Evolutionary conservation across 2,113 vertebrate species (phyloP).

Genomic region (Willisornis vidua): DNA sequence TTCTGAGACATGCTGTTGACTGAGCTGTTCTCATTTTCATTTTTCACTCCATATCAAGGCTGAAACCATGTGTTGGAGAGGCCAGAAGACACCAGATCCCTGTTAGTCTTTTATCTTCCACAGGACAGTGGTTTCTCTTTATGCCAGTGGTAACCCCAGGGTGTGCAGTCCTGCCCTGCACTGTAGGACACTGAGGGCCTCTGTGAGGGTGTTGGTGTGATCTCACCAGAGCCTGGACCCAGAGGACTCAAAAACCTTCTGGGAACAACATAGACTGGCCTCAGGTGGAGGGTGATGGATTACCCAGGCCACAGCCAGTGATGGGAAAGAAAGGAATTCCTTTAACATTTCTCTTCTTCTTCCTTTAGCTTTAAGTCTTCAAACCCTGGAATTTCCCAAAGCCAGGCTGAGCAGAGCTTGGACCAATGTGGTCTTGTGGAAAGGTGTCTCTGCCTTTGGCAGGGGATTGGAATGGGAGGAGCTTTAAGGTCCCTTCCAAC

Average conservation of each 20-base stretch:
- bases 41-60: constrained; percentile 66
- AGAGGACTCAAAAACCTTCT: not conserved
- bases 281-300: not conserved
- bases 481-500: not conserved
- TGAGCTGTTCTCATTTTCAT: constrained; percentile 75
- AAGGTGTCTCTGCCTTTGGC: not conserved
- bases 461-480: not conserved
- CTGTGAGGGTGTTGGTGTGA: not conserved
- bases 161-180: fast-evolving
- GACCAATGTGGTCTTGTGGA: fast-evolving
- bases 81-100: not conserved
- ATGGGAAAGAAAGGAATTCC: not conserved
- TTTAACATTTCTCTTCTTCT: not conserved
- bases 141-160: not conserved
- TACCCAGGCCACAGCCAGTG: not conserved
- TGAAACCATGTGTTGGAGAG: not conserved
- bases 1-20: constrained; percentile 76
- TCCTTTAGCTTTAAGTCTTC: not conserved
- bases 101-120: not conserved
- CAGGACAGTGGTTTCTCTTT: not conserved
- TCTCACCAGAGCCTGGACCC: not conserved
- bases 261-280: not conserved
- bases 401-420: fast-evolving
- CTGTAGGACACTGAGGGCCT: not conserved
- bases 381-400: not conserved